A percentile compares a stretch with the other conserved stretches of the same genome.
Evolutionary conservation across 1,140 invertebrate species (phyloP).

Genomic region (Dryas iulia): DNA sequence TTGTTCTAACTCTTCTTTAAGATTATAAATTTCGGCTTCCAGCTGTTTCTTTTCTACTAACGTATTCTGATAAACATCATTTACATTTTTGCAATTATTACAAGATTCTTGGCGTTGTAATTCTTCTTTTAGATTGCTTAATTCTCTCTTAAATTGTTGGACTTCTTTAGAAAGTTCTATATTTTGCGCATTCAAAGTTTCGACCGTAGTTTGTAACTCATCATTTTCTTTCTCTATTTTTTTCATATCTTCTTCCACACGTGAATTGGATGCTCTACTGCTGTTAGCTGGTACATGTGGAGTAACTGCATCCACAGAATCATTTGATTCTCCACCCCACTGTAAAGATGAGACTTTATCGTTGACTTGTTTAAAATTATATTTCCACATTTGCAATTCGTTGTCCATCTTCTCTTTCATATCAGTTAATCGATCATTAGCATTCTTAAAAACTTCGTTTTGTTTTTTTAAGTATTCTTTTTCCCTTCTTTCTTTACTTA

Average conservation of each 20-base stretch:
- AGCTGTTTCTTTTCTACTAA: slow-evolving; percentile 9
- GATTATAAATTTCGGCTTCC: slow-evolving; percentile 24
- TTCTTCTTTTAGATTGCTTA: slow-evolving; percentile 32
- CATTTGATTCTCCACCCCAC: slow-evolving; percentile 75
- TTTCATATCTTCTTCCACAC: background rate
- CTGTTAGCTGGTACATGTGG: background rate
- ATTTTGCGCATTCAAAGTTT: slow-evolving; percentile 63
- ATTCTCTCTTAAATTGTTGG: slow-evolving; percentile 42
- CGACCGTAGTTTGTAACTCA: slow-evolving; percentile 85
- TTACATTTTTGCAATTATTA: slow-evolving; percentile 37
- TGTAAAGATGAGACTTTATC: slow-evolving; percentile 83
- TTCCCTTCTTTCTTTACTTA: slow-evolving; percentile 82
- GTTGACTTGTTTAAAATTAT: slow-evolving; percentile 84
- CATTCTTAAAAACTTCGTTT: slow-evolving; percentile 87
- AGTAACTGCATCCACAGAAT: slow-evolving; percentile 9
- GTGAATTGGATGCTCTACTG: background rate
- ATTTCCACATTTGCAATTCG: slow-evolving; percentile 85
- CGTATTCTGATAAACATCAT: slow-evolving; percentile 19
- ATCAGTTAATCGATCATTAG: slow-evolving; percentile 89
- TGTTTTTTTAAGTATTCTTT: slow-evolving; percentile 85
- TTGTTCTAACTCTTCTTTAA: slow-evolving; percentile 26
- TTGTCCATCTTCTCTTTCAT: slow-evolving; percentile 90
- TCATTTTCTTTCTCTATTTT: slow-evolving; percentile 86
- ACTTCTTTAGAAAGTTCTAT: slow-evolving; percentile 46
- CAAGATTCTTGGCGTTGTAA: slow-evolving; percentile 16